phyloP scores from a whole-genome alignment of 1,140 invertebrate species.

The Anagrus nilaparvatae region DNA sequence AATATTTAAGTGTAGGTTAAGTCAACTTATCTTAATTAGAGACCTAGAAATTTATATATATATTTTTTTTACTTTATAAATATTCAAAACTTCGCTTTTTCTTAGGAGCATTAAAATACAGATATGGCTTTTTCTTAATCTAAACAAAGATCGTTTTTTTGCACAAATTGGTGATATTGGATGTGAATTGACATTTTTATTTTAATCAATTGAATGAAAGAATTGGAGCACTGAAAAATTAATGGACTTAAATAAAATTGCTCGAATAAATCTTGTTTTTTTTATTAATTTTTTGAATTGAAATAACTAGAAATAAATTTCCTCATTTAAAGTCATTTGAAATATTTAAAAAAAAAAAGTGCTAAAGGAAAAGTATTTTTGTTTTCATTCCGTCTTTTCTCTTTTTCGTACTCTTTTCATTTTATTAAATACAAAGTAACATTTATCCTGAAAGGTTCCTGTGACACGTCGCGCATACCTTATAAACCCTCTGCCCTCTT shows the following conservation, averaged over 20 bases:
- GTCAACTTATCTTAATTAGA: slow-evolving; percentile 8
- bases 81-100: slow-evolving; percentile 2
- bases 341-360: neutral
- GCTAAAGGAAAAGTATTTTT: neutral
- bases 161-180: no score
- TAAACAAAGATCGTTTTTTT: no score
- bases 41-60: neutral
- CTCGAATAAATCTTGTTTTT: no score
- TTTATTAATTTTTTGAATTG: neutral
- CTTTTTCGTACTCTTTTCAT: no score
- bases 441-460: neutral
- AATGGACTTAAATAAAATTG: no score
- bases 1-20: neutral
- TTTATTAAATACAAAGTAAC: neutral
- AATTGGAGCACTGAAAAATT: no score
- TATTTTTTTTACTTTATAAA: slow-evolving; percentile 7
- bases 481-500: slow-evolving; percentile 1
- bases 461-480: slow-evolving; percentile 3
- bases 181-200: no score
- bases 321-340: no score
- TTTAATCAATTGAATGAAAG: no score
- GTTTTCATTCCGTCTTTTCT: neutral
- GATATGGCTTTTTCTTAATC: neutral
- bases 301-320: no score
- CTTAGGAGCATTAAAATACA: slow-evolving; percentile 1